A percentile compares a stretch with the other conserved stretches of the same genome.
Conservation (phyloP, 1,140 invertebrate species). For the Drosophila sp. region DNA sequence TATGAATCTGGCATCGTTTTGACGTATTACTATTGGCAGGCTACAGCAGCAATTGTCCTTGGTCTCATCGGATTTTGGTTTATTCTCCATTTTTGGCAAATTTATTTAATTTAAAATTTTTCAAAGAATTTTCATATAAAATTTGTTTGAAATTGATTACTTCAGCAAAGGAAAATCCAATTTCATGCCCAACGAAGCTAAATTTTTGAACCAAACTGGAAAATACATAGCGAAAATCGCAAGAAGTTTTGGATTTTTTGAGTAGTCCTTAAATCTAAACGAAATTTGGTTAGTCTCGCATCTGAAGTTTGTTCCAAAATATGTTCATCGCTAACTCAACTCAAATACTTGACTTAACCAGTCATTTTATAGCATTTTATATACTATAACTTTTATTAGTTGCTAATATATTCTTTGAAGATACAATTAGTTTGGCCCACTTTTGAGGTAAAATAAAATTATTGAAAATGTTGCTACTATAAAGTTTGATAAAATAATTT, state of each 20-base stretch:
- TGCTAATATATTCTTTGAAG: no score
- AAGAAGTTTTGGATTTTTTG: background rate
- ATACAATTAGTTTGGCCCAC: no score
- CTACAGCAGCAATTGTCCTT: background rate
- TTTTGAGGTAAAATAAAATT: no score
- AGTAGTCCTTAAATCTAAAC: no score
- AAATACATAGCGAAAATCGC: background rate
- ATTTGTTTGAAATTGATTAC: constrained; percentile 4
- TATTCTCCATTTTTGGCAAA: background rate
- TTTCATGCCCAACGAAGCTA: background rate
- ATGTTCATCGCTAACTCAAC: no score
- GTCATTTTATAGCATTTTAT: no score
- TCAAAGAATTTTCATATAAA: background rate
- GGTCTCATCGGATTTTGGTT: background rate
- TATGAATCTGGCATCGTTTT: constrained; percentile 6
- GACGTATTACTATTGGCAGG: background rate
- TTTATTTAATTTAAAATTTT: constrained; percentile 18
- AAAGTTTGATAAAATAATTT: background rate
- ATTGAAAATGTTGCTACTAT: background rate
- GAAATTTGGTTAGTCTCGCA: no score
- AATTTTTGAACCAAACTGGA: background rate
- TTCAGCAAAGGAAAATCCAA: constrained; percentile 1
- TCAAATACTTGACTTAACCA: no score
- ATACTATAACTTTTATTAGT: no score
- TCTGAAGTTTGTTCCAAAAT: no score